A percentile compares a stretch with the other conserved stretches of the same genome.
phyloP scores from a whole-genome alignment of 2,888 invertebrate species.

The Phorcus lineatus region DNA sequence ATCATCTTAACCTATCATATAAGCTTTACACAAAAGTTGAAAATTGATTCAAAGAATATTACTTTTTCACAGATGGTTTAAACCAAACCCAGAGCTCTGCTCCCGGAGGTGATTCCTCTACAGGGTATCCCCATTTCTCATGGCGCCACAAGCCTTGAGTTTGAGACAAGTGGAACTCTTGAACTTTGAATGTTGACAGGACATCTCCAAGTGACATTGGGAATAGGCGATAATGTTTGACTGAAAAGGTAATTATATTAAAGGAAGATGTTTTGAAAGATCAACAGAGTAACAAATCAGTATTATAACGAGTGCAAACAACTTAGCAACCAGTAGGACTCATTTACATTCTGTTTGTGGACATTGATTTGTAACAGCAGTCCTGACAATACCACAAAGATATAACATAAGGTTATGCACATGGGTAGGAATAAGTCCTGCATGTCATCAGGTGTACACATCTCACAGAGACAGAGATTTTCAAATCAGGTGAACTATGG shows the following conservation, averaged over 20 bases:
- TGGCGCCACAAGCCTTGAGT: conserved; percentile 97
- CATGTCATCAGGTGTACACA: no score
- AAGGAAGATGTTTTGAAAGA: neutral
- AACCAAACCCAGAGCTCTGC: conserved; percentile 98
- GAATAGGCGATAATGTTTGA: conserved; percentile 86
- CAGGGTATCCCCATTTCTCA: conserved; percentile 95
- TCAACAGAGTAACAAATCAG: neutral
- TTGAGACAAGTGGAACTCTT: conserved; percentile 92
- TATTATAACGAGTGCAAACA: no score
- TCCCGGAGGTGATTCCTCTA: conserved; percentile 91
- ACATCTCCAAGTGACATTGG: conserved; percentile 93
- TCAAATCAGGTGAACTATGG: no score
- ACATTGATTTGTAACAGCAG: no score
- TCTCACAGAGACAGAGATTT: no score
- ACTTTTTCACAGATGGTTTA: conserved; percentile 77
- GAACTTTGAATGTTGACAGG: conserved; percentile 87
- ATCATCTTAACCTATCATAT: no score
- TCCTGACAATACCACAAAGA: no score
- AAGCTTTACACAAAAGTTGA: no score
- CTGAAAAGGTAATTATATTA: conserved; percentile 52
- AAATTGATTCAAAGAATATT: conserved; percentile 42
- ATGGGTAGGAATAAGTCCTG: no score
- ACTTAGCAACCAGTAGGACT: no score
- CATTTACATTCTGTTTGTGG: no score
- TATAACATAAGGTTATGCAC: no score